phyloP scores from a whole-genome alignment of 2,888 invertebrate species.

The Pecten maximus region DNA sequence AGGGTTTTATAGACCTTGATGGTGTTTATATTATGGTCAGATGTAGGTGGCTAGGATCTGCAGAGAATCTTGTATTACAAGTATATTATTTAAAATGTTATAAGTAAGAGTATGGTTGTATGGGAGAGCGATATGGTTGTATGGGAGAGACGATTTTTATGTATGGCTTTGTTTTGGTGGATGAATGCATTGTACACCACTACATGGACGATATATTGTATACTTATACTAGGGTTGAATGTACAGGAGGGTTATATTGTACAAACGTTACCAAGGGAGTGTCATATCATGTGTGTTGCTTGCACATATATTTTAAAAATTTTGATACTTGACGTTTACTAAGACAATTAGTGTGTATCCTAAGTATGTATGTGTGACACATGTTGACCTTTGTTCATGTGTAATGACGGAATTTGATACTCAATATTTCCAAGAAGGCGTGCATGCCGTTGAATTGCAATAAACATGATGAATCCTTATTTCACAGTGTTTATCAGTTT shows the following conservation, averaged over 20 bases:
- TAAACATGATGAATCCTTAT: slow-evolving; percentile 6
- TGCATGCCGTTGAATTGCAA: neutral
- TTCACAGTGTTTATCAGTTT: neutral
- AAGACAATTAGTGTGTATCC: neutral
- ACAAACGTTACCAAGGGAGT: neutral
- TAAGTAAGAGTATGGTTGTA: neutral
- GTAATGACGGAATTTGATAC: neutral
- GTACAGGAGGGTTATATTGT: neutral
- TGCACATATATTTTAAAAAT: neutral
- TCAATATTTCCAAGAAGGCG: slow-evolving; percentile 1
- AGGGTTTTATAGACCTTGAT: neutral
- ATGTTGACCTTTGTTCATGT: neutral
- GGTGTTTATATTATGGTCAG: neutral
- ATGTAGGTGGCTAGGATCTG: neutral
- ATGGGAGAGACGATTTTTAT: no score
- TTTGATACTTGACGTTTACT: slow-evolving; percentile 14
- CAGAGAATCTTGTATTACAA: no score
- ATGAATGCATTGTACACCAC: neutral
- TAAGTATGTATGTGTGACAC: neutral
- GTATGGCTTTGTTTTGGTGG: neutral
- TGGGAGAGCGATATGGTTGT: neutral
- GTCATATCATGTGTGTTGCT: neutral
- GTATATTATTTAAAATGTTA: neutral
- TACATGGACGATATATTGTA: neutral
- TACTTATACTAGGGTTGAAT: neutral